Conservation (phyloP, 2,113 vertebrate species). For the Scatophagus argus region DNA sequence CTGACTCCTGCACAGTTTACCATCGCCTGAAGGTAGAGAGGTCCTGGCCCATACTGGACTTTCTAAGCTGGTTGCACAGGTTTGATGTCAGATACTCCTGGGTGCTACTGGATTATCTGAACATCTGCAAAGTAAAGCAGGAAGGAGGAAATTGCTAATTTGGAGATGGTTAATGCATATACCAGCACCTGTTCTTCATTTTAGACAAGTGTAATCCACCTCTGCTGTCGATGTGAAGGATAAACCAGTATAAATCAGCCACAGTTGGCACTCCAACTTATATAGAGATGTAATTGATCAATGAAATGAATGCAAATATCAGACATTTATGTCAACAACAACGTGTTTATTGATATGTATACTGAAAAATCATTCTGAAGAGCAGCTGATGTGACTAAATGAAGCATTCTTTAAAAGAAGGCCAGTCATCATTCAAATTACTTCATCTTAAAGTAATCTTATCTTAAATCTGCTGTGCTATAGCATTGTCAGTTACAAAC, state of each 20-base stretch:
- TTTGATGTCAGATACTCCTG: slow-evolving; percentile 18
- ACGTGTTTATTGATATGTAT: not conserved
- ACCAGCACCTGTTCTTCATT: slow-evolving; percentile 45
- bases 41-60: slow-evolving; percentile 16
- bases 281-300: slow-evolving; percentile 12
- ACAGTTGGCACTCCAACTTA: slow-evolving; percentile 9
- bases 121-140: slow-evolving; percentile 47
- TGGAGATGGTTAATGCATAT: slow-evolving; percentile 50
- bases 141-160: slow-evolving; percentile 43
- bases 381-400: not conserved
- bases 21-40: slow-evolving; percentile 52
- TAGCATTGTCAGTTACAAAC: slow-evolving; percentile 48
- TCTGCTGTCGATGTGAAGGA: slow-evolving; percentile 37
- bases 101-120: slow-evolving; percentile 31
- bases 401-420: not conserved
- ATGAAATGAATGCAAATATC: slow-evolving; percentile 10
- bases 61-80: slow-evolving; percentile 10
- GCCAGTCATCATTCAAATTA: slow-evolving; percentile 8
- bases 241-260: slow-evolving; percentile 30
- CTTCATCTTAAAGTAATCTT: slow-evolving; percentile 12
- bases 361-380: slow-evolving; percentile 10
- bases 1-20: slow-evolving; percentile 52
- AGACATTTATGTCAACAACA: slow-evolving; percentile 12
- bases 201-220: slow-evolving; percentile 26
- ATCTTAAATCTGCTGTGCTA: slow-evolving; percentile 34